Evolutionary conservation across 2,888 invertebrate genomes (phyloP), one percentile per base, ranked within the genome.

Genomic region (Oegoconia quadripuncta): DNA sequence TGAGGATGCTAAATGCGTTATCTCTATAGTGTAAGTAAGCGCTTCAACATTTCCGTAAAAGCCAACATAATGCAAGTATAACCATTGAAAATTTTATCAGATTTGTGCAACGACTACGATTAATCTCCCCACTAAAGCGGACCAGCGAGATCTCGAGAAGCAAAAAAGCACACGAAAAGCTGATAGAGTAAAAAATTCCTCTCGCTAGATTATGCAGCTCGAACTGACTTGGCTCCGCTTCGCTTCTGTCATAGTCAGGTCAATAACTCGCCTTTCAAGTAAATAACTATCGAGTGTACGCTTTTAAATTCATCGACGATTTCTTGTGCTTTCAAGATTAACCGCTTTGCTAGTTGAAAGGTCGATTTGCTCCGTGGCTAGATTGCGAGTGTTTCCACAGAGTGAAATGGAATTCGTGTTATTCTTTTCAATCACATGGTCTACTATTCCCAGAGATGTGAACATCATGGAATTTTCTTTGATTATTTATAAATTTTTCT

Each of bases 81-180:
- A n/a, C n/a, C n/a, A n/a, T n/a, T n/a, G n/a, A n/a, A n/a, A n/a
- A 22, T 8, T 13, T 13, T 27, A 13, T 27, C 13, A 13, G 27
- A 27, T 27, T 27, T 12, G 13, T 14, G 14, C 13, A 14, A 14
- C 12, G 27, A 27, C 27, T 14, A 3, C 27, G 27, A 13, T 27
- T 13, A 23, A 6, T 23, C 23, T 11, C 8, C 11, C 7, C 23
- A 2, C 23, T 20, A 26, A 26, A 12, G 26, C 6, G 12, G 3
- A 26, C 26, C 5, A 26, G 4, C 2, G 26, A 11, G 12, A 13
- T 41, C 28, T 34, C 18, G 17, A 30, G 33, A 22, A 31, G 15
- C 25, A 20, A 26, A 26, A 39, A 37, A 39, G 22, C 22, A 20
- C 26, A 20, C 34, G 35, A 29, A 34, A 44, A 44, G 35, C 31